Base-by-base conservation (phyloP, 1,140 invertebrate species). In the Trinorchestia longiramus region DNA sequence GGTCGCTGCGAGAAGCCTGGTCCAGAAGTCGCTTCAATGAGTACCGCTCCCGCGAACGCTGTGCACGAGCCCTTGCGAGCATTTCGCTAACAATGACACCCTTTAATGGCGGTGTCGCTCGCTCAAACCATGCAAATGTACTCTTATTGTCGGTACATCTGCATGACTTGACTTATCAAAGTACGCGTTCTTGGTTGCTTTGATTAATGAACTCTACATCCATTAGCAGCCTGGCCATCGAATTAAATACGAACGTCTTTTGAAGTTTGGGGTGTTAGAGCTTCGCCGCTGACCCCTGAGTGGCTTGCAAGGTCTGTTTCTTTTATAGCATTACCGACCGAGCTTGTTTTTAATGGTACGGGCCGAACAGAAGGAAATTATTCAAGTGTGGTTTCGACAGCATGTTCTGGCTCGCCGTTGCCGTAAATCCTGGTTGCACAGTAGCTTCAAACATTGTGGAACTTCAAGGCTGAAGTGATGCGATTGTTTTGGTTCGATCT, bases 41-140 rank as follows among this genome's bases (percentile, higher is more conserved):
- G 92, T 47, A 47, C 92, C 92, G 92, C 92, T 40, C 43, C 92
- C 43, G 43, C 43, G 92, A 44, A 23, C 43, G 8, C 41, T 47
- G 92, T 45, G 43, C 92, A 40, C 92, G 92, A 45, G 44, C 92
- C 92, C 41, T 45, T 94, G 92, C 92, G 11, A 94, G 44, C 43
- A 94, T 94, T 94, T 40, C 43, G 44, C 92, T 47, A 94, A 94
- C 92, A 94, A 94, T 94, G 92, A 94, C 92, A 94, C 92, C 44
- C 36, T 94, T 94, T 94, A 94, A 40, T 94, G 19, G 92, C 92
- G 36, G 92, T 40, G 44, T 45, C 92, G 43, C 40, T 45, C 43
- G 92, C 44, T 47, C 43, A 94, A 94, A 47, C 43, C 36, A 94
- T 45, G 44, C 44, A 47, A 94, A 94, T 94, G 44, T n/a, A n/a